Conservation (phyloP, 2,113 vertebrate species). For the Hemiscyllium ocellatum region DNA sequence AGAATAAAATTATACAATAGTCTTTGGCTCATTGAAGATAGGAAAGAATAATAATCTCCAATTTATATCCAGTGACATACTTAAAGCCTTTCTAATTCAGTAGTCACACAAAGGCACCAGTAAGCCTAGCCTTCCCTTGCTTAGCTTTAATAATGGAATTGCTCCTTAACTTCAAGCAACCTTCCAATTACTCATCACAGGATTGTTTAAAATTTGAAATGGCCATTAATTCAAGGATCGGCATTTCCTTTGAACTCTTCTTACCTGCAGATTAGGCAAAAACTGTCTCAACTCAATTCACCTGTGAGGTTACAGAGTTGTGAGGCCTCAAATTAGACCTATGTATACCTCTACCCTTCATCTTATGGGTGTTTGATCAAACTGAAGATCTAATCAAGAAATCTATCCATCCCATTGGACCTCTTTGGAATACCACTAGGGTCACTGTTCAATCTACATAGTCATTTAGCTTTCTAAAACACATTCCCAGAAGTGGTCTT, state of each 20-base stretch:
- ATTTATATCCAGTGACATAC: constrained; percentile 25
- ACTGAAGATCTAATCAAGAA: neutral
- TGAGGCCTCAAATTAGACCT: neutral
- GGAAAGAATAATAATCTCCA: neutral
- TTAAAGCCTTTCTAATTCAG: neutral
- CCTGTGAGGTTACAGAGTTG: neutral
- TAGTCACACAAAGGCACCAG: neutral
- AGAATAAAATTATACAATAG: neutral
- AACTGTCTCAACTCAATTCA: neutral
- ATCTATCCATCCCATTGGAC: neutral
- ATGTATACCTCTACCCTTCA: neutral
- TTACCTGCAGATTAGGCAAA: neutral
- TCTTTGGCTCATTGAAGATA: neutral
- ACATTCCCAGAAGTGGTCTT: neutral
- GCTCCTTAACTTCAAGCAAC: neutral
- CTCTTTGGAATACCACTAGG: neutral
- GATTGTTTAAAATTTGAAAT: neutral
- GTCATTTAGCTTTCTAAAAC: neutral
- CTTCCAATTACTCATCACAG: neutral
- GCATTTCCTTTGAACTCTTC: neutral
- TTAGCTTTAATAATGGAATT: neutral
- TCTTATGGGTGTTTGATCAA: neutral
- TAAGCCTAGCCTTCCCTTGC: neutral
- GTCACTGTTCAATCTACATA: neutral
- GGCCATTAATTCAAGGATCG: neutral